Evolutionary conservation across 1,140 invertebrate genomes (phyloP).

Genomic region (Oedothorax gibbosus): DNA sequence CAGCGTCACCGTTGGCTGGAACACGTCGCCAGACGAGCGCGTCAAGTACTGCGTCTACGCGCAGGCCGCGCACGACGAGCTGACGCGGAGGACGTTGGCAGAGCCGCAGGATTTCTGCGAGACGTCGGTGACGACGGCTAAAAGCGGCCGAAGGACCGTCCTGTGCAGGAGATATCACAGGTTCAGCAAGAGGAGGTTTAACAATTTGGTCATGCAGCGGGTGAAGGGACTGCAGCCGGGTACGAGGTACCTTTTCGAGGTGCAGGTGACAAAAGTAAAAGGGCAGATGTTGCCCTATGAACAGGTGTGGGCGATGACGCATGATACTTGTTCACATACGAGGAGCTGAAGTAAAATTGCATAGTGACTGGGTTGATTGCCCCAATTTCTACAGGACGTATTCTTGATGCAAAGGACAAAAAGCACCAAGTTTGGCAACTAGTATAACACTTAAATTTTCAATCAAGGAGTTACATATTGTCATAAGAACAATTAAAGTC

Average conservation of each 20-base stretch:
- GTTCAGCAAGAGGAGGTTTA: constrained; percentile 59
- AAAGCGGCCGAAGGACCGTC: constrained; percentile 55
- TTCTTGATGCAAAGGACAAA: too few species aligned
- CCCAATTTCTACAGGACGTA: too few species aligned
- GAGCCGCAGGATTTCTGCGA: constrained; percentile 63
- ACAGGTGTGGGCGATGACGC: constrained; percentile 61
- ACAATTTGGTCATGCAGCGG: constrained; percentile 64
- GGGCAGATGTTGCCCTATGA: constrained; percentile 66
- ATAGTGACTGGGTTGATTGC: too few species aligned
- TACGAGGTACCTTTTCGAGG: constrained; percentile 66
- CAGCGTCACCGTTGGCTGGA: constrained; percentile 66
- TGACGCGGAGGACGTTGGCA: constrained; percentile 5
- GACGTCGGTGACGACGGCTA: constrained; percentile 2
- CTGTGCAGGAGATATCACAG: constrained; percentile 64
- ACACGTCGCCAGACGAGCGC: constrained; percentile 63
- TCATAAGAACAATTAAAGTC: too few species aligned
- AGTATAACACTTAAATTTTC: too few species aligned
- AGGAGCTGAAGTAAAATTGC: not conserved
- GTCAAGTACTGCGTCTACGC: constrained; percentile 68
- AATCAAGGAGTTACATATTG: too few species aligned
- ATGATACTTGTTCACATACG: not conserved
- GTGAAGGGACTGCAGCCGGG: constrained; percentile 64
- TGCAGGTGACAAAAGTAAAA: constrained; percentile 65
- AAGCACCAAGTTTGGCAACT: too few species aligned
- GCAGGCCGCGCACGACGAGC: constrained; percentile 59